Conservation (phyloP, 2,113 vertebrate species). For the Cephalopholis sonnerati region DNA sequence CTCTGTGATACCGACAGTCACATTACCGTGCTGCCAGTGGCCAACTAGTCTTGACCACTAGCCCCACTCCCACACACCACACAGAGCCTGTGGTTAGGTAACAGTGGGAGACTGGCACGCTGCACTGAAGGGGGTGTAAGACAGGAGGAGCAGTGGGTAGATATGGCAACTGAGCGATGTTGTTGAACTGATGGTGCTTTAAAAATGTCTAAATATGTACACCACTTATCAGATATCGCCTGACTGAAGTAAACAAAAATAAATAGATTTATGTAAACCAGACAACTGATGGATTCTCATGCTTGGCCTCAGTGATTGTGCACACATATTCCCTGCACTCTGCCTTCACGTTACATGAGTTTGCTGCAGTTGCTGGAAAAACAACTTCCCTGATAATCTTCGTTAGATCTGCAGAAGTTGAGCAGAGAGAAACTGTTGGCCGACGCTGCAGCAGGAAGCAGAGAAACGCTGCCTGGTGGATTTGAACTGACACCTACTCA, state of each 20-base stretch:
- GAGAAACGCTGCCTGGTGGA: constrained; percentile 62
- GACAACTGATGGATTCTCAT: not conserved
- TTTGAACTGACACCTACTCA: constrained; percentile 81
- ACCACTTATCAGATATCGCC: not conserved
- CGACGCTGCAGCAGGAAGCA: constrained; percentile 46
- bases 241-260: not conserved
- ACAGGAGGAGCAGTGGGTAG: constrained; percentile 75
- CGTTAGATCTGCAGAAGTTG: constrained; percentile 34
- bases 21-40: constrained; percentile 62
- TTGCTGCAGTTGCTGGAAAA: not conserved
- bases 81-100: constrained; percentile 77
- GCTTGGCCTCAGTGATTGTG: not conserved
- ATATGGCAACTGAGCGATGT: constrained; percentile 62
- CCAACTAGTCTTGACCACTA: constrained; percentile 80
- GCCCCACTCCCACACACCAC: constrained; percentile 76
- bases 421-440: constrained; percentile 40
- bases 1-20: constrained; percentile 63
- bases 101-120: constrained; percentile 75
- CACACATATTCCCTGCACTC: not conserved
- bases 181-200: constrained; percentile 32
- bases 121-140: constrained; percentile 71
- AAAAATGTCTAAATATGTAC: constrained; percentile 16
- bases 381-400: not conserved
- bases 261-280: not conserved
- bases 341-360: not conserved